These are phyloP conservation scores for Pterobdella sp. DNA, from an alignment of 2,888 invertebrate species.

Conservation along the genomic window DNA sequence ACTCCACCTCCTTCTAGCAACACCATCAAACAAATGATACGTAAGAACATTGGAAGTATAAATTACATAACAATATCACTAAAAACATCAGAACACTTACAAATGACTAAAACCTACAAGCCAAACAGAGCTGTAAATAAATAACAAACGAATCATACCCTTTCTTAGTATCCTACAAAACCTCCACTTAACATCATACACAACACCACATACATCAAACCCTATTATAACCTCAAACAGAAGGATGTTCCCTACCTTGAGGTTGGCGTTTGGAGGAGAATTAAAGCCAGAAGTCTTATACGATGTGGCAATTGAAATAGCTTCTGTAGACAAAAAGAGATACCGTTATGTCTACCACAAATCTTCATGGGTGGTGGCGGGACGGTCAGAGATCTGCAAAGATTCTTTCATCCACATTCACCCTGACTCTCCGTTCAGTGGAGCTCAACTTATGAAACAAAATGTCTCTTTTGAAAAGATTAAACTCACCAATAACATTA, in stretches of 20 bases:
- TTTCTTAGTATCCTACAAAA: no score
- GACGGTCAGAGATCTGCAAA: constrained; percentile 85
- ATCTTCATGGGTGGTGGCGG: constrained; percentile 66
- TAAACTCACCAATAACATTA: constrained; percentile 94
- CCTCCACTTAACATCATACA: background rate
- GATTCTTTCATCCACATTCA: constrained; percentile 87
- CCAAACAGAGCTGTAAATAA: no score
- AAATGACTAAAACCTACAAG: no score
- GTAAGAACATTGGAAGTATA: no score
- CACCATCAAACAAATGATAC: no score
- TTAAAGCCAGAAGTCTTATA: constrained; percentile 61
- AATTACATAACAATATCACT: no score
- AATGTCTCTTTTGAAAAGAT: constrained; percentile 97
- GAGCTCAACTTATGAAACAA: constrained; percentile 83
- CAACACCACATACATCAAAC: background rate
- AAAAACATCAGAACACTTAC: no score
- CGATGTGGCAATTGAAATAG: constrained; percentile 87
- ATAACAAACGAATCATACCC: no score
- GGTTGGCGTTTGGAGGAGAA: constrained; percentile 67
- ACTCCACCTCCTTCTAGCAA: no score
- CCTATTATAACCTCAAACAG: constrained; percentile 55
- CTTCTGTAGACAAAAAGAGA: constrained; percentile 89
- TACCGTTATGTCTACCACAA: constrained; percentile 90
- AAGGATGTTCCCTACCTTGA: constrained; percentile 94
- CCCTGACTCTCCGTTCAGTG: constrained; percentile 90